Conservation (phyloP, 2,113 vertebrate species). For the Leptosomus discolor region DNA sequence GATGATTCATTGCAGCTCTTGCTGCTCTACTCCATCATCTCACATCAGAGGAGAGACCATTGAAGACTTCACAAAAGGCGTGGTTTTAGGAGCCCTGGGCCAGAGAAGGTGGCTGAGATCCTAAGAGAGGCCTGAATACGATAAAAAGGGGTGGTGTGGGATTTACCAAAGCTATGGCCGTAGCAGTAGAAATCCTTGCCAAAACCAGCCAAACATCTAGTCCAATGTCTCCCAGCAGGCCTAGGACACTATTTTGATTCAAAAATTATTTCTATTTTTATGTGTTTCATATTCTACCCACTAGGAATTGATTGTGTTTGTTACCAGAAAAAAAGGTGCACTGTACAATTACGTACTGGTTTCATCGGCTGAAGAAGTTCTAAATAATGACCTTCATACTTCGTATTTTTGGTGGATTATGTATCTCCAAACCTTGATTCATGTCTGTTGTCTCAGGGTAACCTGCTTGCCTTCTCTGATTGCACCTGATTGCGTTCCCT, state of each 20-base stretch:
- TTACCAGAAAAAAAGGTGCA: background rate
- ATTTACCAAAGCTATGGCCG: background rate
- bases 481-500: background rate
- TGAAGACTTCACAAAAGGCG: background rate
- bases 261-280: background rate
- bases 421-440: background rate
- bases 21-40: background rate
- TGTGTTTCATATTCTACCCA: background rate
- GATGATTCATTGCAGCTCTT: background rate
- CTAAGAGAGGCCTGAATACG: background rate
- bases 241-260: background rate
- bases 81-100: background rate
- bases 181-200: background rate
- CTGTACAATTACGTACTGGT: background rate
- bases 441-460: background rate
- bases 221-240: background rate
- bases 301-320: background rate
- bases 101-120: background rate
- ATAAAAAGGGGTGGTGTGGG: background rate
- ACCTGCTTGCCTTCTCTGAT: background rate
- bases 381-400: background rate
- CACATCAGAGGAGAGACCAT: background rate
- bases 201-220: background rate
- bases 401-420: background rate
- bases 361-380: background rate